These are phyloP conservation scores for Tachysurus vachellii DNA, from an alignment of 2,113 vertebrate genomes.

Conservation along the genomic window DNA sequence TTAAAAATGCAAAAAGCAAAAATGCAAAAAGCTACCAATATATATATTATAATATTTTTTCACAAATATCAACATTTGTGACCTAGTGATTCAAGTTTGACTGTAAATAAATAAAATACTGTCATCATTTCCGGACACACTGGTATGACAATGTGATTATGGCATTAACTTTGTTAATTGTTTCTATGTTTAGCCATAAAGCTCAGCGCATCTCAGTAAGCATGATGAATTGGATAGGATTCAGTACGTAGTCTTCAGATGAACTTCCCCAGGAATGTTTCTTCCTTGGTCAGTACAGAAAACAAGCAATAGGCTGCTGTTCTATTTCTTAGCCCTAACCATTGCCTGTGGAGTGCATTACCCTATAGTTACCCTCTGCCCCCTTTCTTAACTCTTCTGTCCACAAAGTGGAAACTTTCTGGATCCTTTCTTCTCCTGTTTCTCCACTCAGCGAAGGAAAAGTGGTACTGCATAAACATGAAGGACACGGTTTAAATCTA, in stretches of 20 bases:
- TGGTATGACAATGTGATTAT: constrained; percentile 2
- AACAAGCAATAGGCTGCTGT: constrained; percentile 32
- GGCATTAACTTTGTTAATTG: not conserved
- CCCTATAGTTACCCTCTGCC: constrained; percentile 44
- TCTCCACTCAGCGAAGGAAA: constrained; percentile 41
- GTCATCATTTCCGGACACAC: not conserved
- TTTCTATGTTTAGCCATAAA: constrained; percentile 16
- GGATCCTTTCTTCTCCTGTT: constrained; percentile 41
- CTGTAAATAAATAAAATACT: constrained; percentile 17
- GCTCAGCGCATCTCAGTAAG: not conserved
- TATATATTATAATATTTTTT: constrained; percentile 11
- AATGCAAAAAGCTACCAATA: too few species aligned
- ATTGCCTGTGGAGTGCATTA: constrained; percentile 47
- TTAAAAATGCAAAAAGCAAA: too few species aligned
- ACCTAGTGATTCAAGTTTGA: not conserved
- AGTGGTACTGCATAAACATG: constrained; percentile 37
- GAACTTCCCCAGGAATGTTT: constrained; percentile 19
- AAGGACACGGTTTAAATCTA: constrained; percentile 49
- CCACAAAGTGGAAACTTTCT: constrained; percentile 55
- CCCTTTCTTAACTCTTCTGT: constrained; percentile 21
- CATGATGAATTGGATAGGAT: constrained; percentile 37
- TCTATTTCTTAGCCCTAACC: constrained; percentile 35
- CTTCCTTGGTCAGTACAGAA: constrained; percentile 41
- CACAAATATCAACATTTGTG: not conserved
- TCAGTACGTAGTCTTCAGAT: constrained; percentile 33